Conservation (phyloP, 2,113 vertebrate genomes). For the Colaptes auratus region DNA sequence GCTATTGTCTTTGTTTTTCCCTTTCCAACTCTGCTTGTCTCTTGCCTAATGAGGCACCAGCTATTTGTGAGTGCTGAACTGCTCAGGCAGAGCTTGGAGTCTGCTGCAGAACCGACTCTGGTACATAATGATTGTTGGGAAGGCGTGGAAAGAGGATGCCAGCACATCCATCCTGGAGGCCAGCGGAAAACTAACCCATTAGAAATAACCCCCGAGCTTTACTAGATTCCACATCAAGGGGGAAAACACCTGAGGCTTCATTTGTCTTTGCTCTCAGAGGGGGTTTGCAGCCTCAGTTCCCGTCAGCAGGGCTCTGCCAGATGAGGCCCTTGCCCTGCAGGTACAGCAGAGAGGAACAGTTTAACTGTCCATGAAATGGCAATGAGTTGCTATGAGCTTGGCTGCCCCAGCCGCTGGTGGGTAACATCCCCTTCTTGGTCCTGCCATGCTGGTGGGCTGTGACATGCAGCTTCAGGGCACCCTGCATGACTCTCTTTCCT, state of each 20-base stretch:
- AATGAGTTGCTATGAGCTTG: fast-evolving
- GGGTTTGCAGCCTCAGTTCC: neutral
- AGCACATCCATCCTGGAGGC: neutral
- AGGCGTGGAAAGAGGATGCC: neutral
- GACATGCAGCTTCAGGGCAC: fast-evolving
- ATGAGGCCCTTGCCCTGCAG: fast-evolving
- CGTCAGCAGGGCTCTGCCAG: neutral
- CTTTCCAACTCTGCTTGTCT: neutral
- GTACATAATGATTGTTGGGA: fast-evolving
- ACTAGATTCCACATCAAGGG: neutral
- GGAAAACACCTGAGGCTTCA: neutral
- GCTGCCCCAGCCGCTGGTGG: fast-evolving
- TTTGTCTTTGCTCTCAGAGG: neutral
- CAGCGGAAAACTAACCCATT: neutral
- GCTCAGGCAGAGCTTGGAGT: neutral
- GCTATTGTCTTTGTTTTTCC: neutral
- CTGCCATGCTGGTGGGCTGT: fast-evolving
- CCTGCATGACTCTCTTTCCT: fast-evolving
- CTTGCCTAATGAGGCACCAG: neutral
- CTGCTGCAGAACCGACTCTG: neutral
- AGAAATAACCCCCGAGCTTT: neutral
- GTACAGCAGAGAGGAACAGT: fast-evolving
- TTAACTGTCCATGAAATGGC: neutral
- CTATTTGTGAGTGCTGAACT: neutral
- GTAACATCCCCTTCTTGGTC: fast-evolving